Evolutionary conservation across 2,797 vertebrate genomes (phyloP).

Genomic region (Vespertilio murinus): DNA sequence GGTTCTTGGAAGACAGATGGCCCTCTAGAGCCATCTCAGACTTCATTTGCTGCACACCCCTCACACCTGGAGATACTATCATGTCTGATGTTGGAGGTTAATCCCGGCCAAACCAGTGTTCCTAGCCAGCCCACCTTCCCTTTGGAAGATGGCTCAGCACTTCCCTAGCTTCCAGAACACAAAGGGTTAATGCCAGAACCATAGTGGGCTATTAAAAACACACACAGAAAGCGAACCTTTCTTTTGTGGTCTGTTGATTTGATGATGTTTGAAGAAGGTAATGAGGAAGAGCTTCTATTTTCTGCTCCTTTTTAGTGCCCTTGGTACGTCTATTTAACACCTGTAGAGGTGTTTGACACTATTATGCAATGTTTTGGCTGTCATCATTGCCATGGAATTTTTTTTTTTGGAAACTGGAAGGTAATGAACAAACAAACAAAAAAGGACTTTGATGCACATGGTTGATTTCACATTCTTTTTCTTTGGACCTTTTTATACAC

Average conservation of each 20-base stretch:
- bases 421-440: not conserved
- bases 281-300: not conserved
- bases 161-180: not conserved
- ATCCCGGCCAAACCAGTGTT: conserved; percentile 10
- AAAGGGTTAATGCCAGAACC: not conserved
- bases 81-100: conserved; percentile 62
- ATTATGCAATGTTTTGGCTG: not conserved
- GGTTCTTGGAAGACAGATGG: conserved; percentile 74
- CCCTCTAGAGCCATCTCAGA: conserved; percentile 65
- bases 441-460: not conserved
- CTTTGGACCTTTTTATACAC: not conserved
- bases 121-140: not conserved
- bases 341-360: not conserved
- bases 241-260: not conserved
- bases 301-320: not conserved
- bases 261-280: not conserved
- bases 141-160: not conserved
- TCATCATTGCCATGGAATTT: not conserved
- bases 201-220: not conserved
- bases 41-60: conserved; percentile 68
- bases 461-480: not conserved
- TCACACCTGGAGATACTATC: conserved; percentile 69
- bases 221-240: too few relatives aligned
- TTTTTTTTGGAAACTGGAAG: not conserved
- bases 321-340: not conserved